A percentile compares a stretch with the other conserved stretches of the same genome.
Conservation (phyloP, 1,140 invertebrate genomes). For the Cydia strobilella region DNA sequence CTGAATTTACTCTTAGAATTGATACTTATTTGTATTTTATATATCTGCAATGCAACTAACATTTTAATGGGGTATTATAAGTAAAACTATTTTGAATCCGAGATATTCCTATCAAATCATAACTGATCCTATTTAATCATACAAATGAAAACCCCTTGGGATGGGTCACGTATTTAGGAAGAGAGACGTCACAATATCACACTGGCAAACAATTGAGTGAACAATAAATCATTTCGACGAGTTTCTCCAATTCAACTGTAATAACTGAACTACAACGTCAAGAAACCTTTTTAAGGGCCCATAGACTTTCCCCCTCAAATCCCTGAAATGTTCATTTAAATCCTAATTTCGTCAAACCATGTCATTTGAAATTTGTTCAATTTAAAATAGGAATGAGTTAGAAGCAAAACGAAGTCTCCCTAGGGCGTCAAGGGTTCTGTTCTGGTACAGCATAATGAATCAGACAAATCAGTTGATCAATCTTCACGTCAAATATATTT, state of each 20-base stretch:
- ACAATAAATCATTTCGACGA: too few relatives aligned
- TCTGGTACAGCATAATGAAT: conserved; percentile 3
- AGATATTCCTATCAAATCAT: too few relatives aligned
- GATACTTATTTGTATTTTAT: too few relatives aligned
- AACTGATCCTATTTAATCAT: too few relatives aligned
- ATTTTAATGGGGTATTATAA: too few relatives aligned
- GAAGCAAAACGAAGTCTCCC: conserved; percentile 18
- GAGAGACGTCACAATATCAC: too few relatives aligned
- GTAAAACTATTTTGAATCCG: too few relatives aligned
- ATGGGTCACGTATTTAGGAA: too few relatives aligned
- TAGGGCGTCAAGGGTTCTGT: conserved; percentile 9
- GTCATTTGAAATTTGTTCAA: conserved; percentile 30
- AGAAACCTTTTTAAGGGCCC: background rate
- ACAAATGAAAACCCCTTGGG: too few relatives aligned
- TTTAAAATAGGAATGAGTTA: conserved; percentile 29
- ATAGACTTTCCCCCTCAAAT: background rate
- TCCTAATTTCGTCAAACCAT: conserved; percentile 25
- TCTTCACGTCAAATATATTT: background rate
- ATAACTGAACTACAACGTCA: background rate
- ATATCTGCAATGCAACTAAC: too few relatives aligned
- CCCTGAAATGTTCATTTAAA: background rate
- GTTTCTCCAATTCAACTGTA: background rate
- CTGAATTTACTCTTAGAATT: too few relatives aligned
- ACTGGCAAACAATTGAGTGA: too few relatives aligned
- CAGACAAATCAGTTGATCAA: background rate